phyloP scores from a whole-genome alignment of 1,140 invertebrate species.

The Drosophila navojoa region DNA sequence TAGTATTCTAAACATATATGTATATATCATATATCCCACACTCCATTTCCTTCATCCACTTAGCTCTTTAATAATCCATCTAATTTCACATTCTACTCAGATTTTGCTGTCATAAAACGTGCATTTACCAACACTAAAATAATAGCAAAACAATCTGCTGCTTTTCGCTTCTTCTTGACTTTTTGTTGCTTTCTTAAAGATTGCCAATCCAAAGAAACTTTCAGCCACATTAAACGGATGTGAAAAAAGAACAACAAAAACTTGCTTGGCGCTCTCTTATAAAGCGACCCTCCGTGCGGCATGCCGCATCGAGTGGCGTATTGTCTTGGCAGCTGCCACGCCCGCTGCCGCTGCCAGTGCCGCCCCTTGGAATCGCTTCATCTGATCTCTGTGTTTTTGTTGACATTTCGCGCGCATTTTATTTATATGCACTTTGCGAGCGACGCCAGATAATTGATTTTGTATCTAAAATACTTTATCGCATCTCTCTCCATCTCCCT shows the following conservation, averaged over 20 bases:
- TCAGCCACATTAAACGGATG: conserved; percentile 33
- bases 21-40: too few relatives aligned
- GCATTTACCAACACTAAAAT: too few relatives aligned
- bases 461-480: conserved; percentile 26
- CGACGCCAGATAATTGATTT: conserved; percentile 59
- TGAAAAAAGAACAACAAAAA: conserved; percentile 6
- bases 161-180: too few relatives aligned
- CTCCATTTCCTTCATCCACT: too few relatives aligned
- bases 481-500: conserved; percentile 23
- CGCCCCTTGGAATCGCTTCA: neutral
- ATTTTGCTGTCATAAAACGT: too few relatives aligned
- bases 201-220: conserved; percentile 8
- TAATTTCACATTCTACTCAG: too few relatives aligned
- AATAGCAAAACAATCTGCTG: too few relatives aligned
- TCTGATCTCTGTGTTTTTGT: conserved; percentile 54
- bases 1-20: too few relatives aligned
- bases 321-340: conserved; percentile 17
- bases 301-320: conserved; percentile 23
- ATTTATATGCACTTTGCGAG: conserved; percentile 77
- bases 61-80: too few relatives aligned
- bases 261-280: conserved; percentile 5
- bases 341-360: neutral
- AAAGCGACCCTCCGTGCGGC: conserved; percentile 20
- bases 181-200: too few relatives aligned
- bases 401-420: conserved; percentile 78